Evolutionary conservation across 2,888 invertebrate species (phyloP).

Genomic region (Eupeodes luniger): DNA sequence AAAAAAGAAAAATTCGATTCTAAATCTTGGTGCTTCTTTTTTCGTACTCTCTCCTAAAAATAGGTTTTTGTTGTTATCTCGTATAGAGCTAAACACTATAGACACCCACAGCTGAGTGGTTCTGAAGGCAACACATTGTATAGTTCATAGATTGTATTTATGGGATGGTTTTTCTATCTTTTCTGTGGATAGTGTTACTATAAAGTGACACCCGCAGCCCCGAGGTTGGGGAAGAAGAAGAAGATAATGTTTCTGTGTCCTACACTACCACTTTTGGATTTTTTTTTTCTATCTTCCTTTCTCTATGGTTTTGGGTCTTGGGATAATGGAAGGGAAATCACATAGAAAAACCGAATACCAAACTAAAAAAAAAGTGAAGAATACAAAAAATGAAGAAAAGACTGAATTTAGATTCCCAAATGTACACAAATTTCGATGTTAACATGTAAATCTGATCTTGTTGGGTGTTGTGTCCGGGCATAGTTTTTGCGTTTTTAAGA

Average conservation of each 20-base stretch:
- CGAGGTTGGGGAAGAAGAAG: conserved; percentile 1
- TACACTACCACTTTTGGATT: conserved; percentile 23
- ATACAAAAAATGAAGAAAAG: neutral
- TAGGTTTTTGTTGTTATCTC: conserved; percentile 55
- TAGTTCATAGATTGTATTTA: conserved; percentile 48
- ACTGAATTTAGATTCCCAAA: conserved; percentile 28
- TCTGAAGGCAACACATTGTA: conserved; percentile 42
- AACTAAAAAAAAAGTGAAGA: neutral
- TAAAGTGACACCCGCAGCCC: conserved; percentile 39
- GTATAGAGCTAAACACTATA: conserved; percentile 39
- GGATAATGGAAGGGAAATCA: conserved; percentile 27
- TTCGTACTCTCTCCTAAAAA: conserved; percentile 38
- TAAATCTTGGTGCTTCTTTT: conserved; percentile 32
- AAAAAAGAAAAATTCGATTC: conserved; percentile 37
- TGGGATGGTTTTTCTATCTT: conserved; percentile 33
- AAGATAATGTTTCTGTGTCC: conserved; percentile 54
- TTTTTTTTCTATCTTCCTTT: neutral
- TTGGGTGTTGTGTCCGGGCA: conserved; percentile 15
- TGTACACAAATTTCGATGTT: conserved; percentile 48
- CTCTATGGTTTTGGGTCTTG: neutral
- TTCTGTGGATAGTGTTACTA: neutral
- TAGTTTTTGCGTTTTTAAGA: conserved; percentile 38
- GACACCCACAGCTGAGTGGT: conserved; percentile 56
- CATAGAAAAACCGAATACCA: neutral
- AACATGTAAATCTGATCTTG: conserved; percentile 56